A percentile compares a stretch with the other conserved stretches of the same genome.
phyloP scores from a whole-genome alignment of 1,140 invertebrate species.

The Sitobion miscanthi region DNA sequence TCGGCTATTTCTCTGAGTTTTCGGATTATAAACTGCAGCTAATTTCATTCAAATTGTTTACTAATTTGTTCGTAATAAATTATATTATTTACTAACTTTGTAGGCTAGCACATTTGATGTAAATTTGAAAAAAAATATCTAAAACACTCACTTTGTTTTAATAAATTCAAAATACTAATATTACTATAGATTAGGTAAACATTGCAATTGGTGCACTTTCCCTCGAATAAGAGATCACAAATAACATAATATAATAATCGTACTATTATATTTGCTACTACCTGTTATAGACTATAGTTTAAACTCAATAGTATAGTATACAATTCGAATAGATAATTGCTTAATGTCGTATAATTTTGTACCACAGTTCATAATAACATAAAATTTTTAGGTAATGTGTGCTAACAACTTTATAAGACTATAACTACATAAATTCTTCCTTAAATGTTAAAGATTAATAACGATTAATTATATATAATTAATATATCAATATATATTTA shows the following conservation, averaged over 20 bases:
- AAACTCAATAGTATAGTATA: background rate
- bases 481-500: too few species aligned
- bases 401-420: background rate
- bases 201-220: background rate
- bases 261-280: background rate
- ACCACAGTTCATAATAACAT: background rate
- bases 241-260: background rate
- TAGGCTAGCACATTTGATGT: background rate
- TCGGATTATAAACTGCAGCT: background rate
- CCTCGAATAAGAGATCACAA: background rate
- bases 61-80: background rate
- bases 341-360: background rate
- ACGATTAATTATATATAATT: background rate
- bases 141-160: background rate
- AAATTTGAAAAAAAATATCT: background rate
- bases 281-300: background rate
- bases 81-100: background rate
- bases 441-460: background rate
- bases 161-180: background rate
- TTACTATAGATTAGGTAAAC: background rate
- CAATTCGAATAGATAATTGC: background rate
- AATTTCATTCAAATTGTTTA: background rate
- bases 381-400: background rate
- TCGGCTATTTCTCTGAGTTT: background rate
- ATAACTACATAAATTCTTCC: background rate